A percentile compares a stretch with the other conserved stretches of the same genome.
Evolutionary conservation across 1,140 invertebrate genomes (phyloP).

Genomic region (Micrasema minimum): DNA sequence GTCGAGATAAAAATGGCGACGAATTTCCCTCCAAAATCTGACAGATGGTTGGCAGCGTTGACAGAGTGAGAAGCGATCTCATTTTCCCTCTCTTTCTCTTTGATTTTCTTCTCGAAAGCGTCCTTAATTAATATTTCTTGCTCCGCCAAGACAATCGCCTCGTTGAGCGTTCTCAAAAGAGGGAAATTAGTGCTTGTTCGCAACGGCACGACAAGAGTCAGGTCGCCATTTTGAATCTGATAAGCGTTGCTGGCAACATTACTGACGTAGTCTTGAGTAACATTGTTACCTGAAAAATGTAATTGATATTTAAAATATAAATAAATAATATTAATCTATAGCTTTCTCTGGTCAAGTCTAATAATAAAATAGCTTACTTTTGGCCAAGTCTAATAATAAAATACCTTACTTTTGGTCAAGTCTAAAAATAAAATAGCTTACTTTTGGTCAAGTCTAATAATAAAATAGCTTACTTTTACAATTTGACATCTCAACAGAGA

Average conservation of each 20-base stretch:
- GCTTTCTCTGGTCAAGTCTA: too few species aligned
- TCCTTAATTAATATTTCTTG: slow-evolving; percentile 67
- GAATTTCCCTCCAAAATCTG: slow-evolving; percentile 22
- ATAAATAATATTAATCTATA: too few species aligned
- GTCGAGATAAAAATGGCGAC: neutral
- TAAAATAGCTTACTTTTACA: too few species aligned
- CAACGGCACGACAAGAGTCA: slow-evolving; percentile 59
- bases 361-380: too few species aligned
- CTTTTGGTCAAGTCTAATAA: too few species aligned
- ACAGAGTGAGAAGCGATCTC: slow-evolving; percentile 39
- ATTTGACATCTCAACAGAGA: too few species aligned
- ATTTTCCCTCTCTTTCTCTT: slow-evolving; percentile 60
- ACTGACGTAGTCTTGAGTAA: slow-evolving; percentile 32
- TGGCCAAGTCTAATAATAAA: too few species aligned
- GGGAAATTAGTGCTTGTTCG: slow-evolving; percentile 66
- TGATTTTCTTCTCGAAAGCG: slow-evolving; percentile 58
- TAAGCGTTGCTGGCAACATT: slow-evolving; percentile 56
- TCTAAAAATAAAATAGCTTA: too few species aligned
- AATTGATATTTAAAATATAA: neutral
- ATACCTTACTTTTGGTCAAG: too few species aligned
- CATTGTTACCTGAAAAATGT: slow-evolving; percentile 13
- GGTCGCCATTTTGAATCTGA: slow-evolving; percentile 56
- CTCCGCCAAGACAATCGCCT: slow-evolving; percentile 66
- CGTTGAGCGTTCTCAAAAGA: slow-evolving; percentile 73
- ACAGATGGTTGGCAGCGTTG: neutral